A percentile compares a stretch with the other conserved stretches of the same genome.
These are phyloP conservation scores for Ctenomys sociabilis DNA, from an alignment of 2,113 vertebrate genomes.

Conservation along the genomic window DNA sequence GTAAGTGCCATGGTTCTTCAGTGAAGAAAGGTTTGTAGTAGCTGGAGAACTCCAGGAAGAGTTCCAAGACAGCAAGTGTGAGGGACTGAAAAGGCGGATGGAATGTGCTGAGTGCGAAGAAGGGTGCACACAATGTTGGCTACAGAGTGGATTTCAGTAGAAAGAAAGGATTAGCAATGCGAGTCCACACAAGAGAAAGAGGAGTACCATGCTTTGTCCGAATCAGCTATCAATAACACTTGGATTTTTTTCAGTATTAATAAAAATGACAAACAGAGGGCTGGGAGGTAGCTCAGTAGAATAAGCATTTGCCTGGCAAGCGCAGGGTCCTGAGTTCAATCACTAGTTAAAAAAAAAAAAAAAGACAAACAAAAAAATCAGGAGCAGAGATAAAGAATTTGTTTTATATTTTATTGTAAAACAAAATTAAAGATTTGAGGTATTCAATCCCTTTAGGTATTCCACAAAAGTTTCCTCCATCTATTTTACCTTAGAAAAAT, in stretches of 20 bases:
- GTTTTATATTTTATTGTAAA: neutral
- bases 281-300: too few relatives aligned
- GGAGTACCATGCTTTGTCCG: neutral
- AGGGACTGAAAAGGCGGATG: neutral
- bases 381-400: neutral
- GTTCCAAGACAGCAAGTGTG: neutral
- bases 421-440: neutral
- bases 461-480: neutral
- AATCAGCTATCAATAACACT: neutral
- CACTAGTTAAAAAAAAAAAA: too few relatives aligned
- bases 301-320: too few relatives aligned
- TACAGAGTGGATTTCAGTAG: neutral
- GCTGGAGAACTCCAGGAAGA: neutral
- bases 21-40: neutral
- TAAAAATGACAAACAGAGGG: neutral
- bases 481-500: neutral
- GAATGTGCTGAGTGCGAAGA: neutral
- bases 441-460: neutral
- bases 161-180: neutral
- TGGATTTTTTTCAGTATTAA: neutral
- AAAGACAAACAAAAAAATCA: neutral
- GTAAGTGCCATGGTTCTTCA: neutral
- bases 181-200: neutral
- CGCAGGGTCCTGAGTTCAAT: too few relatives aligned
- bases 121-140: too few relatives aligned